Evolutionary conservation across 2,113 vertebrate genomes (phyloP), one percentile per base, ranked within the genome.

Genomic region (Festucalex cinctus): DNA sequence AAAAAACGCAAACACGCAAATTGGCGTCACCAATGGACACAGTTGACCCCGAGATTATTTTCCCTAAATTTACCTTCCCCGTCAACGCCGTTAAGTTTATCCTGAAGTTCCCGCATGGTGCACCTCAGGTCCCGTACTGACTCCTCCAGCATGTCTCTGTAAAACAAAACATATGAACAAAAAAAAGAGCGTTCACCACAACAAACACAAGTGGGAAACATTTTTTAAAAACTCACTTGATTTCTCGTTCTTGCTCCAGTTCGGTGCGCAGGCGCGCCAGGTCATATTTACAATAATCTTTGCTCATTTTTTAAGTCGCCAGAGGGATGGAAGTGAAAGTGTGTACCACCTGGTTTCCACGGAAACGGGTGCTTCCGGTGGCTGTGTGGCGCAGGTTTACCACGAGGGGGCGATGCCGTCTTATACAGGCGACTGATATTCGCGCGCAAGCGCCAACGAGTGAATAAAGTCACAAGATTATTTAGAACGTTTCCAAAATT

Each of bases 121-220:
- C 65, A 80, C 44, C 77, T 74, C 65, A 92, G 73, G 20, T 89
- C 91, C 51, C 74, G 82, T 49, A 92, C 87, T 0, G 90, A 91
- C 32, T 85, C 86, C 7, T 89, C 71, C 2, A 92, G 65, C 88
- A 89, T 86, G 28, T 88, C 86, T 71, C 90, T 92, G 0, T 20
- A 54, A 28, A 8, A 57, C 28, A 2, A 53, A 60, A 19, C 28
- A 32, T n/a, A n/a, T 32, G 37, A 22, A 5, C 6, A 17, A 2
- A 0, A 32, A 36, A 43, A 37, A 1, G 9, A 60, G 36, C 16
- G 32, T 36, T 41, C 39, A 32, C 13, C 13, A 8, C 36, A 10
- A 26, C 14, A 28, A 65, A 48, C 24, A 46, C 26, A 2, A 13
- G 44, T 28, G 9, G 7, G 26, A 24, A 36, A 35, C 16, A 32